phyloP scores from a whole-genome alignment of 53 echinoderm and acorn worm species.

The Patiria pectinifera region DNA sequence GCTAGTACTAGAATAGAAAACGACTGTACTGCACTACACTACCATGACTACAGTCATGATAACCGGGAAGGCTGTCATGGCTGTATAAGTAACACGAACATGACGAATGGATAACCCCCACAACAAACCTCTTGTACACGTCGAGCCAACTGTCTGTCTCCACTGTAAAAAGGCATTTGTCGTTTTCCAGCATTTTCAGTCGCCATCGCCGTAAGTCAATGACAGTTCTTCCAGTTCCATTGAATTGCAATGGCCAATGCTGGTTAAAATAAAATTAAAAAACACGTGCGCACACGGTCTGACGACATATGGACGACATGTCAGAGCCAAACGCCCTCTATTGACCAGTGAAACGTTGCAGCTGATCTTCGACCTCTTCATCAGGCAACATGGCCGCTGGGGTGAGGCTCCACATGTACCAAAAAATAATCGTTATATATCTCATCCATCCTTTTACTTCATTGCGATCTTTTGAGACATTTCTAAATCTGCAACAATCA shows the following conservation, averaged over 20 bases:
- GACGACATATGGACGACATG: too few species aligned
- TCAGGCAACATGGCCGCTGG: slow-evolving; percentile 92
- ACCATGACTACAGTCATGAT: too few species aligned
- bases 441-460: slow-evolving; percentile 65
- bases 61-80: too few species aligned
- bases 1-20: too few species aligned
- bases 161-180: slow-evolving; percentile 44
- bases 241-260: not conserved
- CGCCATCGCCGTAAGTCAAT: slow-evolving; percentile 10
- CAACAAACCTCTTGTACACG: slow-evolving; percentile 64
- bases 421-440: slow-evolving; percentile 70
- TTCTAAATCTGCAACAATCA: not conserved
- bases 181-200: slow-evolving; percentile 27
- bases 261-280: too few species aligned
- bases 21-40: too few species aligned
- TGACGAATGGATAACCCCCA: not conserved
- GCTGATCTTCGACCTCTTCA: slow-evolving; percentile 27
- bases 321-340: slow-evolving; percentile 1
- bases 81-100: not conserved
- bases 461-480: not conserved
- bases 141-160: slow-evolving; percentile 68
- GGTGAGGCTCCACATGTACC: slow-evolving; percentile 80
- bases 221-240: not conserved
- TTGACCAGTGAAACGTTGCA: not conserved
- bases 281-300: not conserved